Evolutionary conservation across 2,888 invertebrate genomes (phyloP).

Genomic region (Ormyrus pomaceus): DNA sequence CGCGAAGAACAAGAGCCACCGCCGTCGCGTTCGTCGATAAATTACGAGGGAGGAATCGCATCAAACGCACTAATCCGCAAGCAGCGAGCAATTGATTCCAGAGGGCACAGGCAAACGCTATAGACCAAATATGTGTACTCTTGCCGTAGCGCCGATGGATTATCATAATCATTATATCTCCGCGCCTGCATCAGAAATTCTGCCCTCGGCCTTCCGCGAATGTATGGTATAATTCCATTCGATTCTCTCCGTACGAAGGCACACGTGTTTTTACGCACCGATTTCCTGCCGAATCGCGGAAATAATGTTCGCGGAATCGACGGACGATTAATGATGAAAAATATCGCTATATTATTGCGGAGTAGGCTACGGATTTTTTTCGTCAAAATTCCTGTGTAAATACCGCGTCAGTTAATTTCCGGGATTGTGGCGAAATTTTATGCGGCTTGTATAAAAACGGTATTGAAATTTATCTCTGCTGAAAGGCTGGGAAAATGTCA

Average conservation of each 20-base stretch:
- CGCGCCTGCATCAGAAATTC: constrained; percentile 10
- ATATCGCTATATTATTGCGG: too few relatives aligned
- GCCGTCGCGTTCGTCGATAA: constrained; percentile 1
- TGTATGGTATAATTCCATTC: neutral
- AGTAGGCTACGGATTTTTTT: too few relatives aligned
- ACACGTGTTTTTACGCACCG: too few relatives aligned
- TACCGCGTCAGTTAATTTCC: constrained; percentile 6
- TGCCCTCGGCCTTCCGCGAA: neutral
- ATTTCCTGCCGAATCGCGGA: too few relatives aligned
- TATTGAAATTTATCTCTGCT: constrained; percentile 5
- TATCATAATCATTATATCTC: constrained; percentile 34
- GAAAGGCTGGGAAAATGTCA: neutral
- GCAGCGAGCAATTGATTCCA: constrained; percentile 29
- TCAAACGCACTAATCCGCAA: constrained; percentile 19
- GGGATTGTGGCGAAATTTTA: neutral
- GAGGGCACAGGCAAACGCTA: neutral
- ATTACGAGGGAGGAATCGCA: constrained; percentile 20
- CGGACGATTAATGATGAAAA: too few relatives aligned
- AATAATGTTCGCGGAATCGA: too few relatives aligned
- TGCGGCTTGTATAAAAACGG: neutral
- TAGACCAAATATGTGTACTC: neutral
- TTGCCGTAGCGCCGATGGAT: neutral
- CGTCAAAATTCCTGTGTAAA: neutral
- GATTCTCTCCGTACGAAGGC: too few relatives aligned
- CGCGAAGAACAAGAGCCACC: constrained; percentile 1